These are phyloP conservation scores for Choloepus hoffmanni DNA, from an alignment of 2,113 vertebrate species.

Conservation along the genomic window DNA sequence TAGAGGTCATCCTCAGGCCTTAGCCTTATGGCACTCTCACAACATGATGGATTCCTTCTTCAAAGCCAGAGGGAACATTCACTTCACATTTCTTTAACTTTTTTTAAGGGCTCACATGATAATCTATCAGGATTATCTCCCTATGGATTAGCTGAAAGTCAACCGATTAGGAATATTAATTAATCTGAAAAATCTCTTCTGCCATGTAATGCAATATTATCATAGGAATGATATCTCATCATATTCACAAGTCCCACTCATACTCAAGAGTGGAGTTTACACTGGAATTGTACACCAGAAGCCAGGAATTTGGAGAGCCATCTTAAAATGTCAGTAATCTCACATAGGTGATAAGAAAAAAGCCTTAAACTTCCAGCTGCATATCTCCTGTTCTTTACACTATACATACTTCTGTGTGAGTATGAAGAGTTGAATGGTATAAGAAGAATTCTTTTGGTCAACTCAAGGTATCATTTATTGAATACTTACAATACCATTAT, in stretches of 20 bases:
- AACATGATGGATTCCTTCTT: neutral
- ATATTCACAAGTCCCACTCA: neutral
- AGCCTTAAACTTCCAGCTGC: neutral
- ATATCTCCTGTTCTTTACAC: neutral
- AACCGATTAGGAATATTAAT: neutral
- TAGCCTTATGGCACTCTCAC: neutral
- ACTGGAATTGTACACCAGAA: rapidly evolving
- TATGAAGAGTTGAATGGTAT: neutral
- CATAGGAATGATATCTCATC: neutral
- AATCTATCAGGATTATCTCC: neutral
- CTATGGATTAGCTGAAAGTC: neutral
- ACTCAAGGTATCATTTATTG: neutral
- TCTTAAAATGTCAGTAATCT: neutral
- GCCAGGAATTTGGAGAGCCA: neutral
- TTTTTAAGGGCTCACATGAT: neutral
- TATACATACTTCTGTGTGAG: neutral
- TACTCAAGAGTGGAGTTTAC: neutral
- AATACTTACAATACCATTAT: neutral
- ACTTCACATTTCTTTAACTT: neutral
- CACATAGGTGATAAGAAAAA: neutral
- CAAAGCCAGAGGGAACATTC: neutral
- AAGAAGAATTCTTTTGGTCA: neutral
- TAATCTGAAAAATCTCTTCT: neutral
- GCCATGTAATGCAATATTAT: neutral
- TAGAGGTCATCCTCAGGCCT: no score